Conservation (phyloP, 2,888 invertebrate species). For the Tenthredo notha region DNA sequence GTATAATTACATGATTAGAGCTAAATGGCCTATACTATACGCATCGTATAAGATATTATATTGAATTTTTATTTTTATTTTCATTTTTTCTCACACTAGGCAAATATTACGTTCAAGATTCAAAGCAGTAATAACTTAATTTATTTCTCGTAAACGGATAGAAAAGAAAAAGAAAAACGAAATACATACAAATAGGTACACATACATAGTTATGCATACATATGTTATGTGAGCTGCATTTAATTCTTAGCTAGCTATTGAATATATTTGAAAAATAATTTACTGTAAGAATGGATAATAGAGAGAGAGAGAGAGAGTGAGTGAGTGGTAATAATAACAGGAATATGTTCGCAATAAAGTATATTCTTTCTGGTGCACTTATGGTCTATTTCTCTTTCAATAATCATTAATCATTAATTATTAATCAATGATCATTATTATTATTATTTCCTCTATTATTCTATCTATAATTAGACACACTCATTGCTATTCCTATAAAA, state of each 20-base stretch:
- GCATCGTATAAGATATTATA: conserved; percentile 26
- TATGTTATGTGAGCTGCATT: neutral
- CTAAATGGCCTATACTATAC: conserved; percentile 1
- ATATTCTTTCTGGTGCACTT: conserved; percentile 46
- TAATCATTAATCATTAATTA: neutral
- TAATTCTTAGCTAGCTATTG: conserved; percentile 32
- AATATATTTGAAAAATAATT: conserved; percentile 1
- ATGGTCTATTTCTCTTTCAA: neutral
- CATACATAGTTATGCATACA: neutral
- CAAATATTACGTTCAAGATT: neutral
- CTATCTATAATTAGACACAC: neutral
- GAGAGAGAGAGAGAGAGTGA: too few relatives aligned
- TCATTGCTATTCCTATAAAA: neutral
- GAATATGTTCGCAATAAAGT: conserved; percentile 42
- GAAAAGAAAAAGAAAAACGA: neutral
- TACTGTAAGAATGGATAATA: conserved; percentile 4
- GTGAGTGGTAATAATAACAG: conserved; percentile 13
- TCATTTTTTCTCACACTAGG: too few relatives aligned
- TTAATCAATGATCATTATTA: neutral
- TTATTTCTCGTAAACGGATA: neutral
- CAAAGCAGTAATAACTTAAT: neutral
- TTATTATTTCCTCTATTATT: neutral
- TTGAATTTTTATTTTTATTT: neutral
- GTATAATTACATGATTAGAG: conserved; percentile 5
- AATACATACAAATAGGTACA: neutral